Evolutionary conservation across 2,888 invertebrate species (phyloP), one percentile per base, ranked within the genome.

Genomic region (Macrostomum cliftonense): DNA sequence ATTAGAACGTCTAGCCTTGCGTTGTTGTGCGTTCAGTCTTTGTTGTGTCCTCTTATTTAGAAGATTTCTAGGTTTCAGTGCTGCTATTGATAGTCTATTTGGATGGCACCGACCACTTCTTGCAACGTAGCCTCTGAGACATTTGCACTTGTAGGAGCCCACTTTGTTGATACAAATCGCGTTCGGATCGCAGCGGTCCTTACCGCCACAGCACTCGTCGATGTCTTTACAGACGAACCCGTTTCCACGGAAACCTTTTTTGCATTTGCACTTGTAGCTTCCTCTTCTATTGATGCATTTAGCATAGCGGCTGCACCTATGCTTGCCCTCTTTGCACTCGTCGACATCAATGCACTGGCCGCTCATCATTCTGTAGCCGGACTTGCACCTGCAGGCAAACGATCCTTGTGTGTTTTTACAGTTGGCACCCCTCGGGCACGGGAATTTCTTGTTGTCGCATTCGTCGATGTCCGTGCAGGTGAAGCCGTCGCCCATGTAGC

Each of bases 391-490:
- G 19, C 43, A 43, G n/a, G 14, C 5, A 11, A 21, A 43, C 9
- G 21, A 43, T 2, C 43, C 43, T 5, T 5, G 17, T 12, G 43
- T 43, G 43, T 43, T 43, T 12, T 20, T 43, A 16, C 43, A 43
- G 43, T 21, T 12, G 43, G 40, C 16, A 9, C 17, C 40, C 9
- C 40, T 40, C 17, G 17, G 20, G 9, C 20, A 17, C 17, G 40
- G 20, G 9, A 16, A 40, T 17, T 40, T 40, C 17, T 16, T 40
- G 9, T 37, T 36, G 14, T 7, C 17, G 28, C 45, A 45, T 12
- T 63, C 63, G 53, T 63, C 56, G 37, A 61, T 54, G 53, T 63
- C 63, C 7, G 57, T 50, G 54, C 63, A 63, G 1, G 55, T 56
- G 16, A 52, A 49, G 2, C 63, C 63, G 47, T 61, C 57, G 1